These are phyloP conservation scores for Prorops nasuta DNA, from an alignment of 1,140 invertebrate species.

Conservation along the genomic window DNA sequence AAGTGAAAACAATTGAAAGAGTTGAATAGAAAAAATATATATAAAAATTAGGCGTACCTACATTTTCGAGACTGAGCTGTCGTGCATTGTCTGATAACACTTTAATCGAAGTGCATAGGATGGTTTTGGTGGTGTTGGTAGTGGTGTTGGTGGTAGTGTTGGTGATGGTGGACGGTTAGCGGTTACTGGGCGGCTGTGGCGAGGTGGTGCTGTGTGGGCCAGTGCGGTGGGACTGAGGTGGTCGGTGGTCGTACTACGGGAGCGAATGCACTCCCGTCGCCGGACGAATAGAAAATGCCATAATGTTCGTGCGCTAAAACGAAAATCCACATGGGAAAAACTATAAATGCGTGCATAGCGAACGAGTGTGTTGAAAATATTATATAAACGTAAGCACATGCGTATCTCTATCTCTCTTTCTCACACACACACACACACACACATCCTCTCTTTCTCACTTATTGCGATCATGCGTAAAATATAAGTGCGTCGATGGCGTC, in stretches of 20 bases:
- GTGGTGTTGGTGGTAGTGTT: conserved; percentile 27
- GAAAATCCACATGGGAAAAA: conserved; percentile 50
- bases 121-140: conserved; percentile 38
- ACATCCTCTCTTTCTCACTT: no score
- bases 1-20: no score
- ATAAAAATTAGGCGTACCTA: conserved; percentile 39
- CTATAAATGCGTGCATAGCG: conserved; percentile 40
- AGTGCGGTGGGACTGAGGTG: conserved; percentile 59
- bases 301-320: conserved; percentile 63
- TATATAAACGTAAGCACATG: conserved; percentile 14
- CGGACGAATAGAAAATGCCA: conserved; percentile 56
- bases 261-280: conserved; percentile 62
- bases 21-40: no score
- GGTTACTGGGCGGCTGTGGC: conserved; percentile 60
- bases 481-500: no score
- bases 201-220: conserved; percentile 60
- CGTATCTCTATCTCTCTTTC: no score
- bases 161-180: conserved; percentile 54
- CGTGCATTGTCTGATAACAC: conserved; percentile 36
- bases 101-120: conserved; percentile 44
- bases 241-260: conserved; percentile 61
- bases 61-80: conserved; percentile 35
- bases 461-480: conserved; percentile 1
- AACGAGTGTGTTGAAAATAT: not conserved
- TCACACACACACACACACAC: no score